These are phyloP conservation scores for Mycalesis mineus DNA, from an alignment of 2,888 invertebrate species.

Conservation along the genomic window DNA sequence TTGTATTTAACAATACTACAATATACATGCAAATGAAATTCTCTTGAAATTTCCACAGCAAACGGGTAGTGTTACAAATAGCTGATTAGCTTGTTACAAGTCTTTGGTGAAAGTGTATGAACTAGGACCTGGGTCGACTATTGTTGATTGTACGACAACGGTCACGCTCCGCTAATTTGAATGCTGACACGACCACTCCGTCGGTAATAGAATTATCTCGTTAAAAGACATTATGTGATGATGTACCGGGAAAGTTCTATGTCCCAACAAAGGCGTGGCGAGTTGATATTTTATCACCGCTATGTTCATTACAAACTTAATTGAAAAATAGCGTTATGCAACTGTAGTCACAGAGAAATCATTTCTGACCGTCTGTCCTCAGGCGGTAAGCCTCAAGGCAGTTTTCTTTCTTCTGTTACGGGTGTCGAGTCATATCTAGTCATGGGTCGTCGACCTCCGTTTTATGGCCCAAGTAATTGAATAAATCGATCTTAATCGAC, in stretches of 20 bases:
- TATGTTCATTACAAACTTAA: slow-evolving; percentile 40
- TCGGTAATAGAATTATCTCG: slow-evolving; percentile 55
- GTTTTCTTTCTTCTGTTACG: slow-evolving; percentile 62
- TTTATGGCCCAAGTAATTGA: slow-evolving; percentile 65
- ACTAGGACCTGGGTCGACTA: slow-evolving; percentile 39
- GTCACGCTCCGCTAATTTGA: slow-evolving; percentile 64
- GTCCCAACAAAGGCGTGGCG: slow-evolving; percentile 25
- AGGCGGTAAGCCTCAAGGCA: slow-evolving; percentile 60
- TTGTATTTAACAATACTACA: neutral
- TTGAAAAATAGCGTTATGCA: slow-evolving; percentile 63
- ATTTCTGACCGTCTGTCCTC: slow-evolving; percentile 57
- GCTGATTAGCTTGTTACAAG: slow-evolving; percentile 42
- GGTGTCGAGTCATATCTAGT: slow-evolving; percentile 50
- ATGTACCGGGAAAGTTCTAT: slow-evolving; percentile 53
- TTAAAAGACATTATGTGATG: slow-evolving; percentile 53
- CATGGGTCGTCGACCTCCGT: slow-evolving; percentile 53
- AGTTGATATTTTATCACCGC: slow-evolving; percentile 26
- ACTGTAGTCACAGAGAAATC: slow-evolving; percentile 64
- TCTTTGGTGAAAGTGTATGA: slow-evolving; percentile 53
- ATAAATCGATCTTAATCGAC: slow-evolving; percentile 63
- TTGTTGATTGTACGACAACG: slow-evolving; percentile 53
- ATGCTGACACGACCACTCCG: slow-evolving; percentile 53
- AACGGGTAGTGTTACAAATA: slow-evolving; percentile 24
- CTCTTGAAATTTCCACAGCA: slow-evolving; percentile 4
- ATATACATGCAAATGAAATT: neutral